phyloP scores from a whole-genome alignment of 2,888 invertebrate species.

The Campopleginae sp. region DNA sequence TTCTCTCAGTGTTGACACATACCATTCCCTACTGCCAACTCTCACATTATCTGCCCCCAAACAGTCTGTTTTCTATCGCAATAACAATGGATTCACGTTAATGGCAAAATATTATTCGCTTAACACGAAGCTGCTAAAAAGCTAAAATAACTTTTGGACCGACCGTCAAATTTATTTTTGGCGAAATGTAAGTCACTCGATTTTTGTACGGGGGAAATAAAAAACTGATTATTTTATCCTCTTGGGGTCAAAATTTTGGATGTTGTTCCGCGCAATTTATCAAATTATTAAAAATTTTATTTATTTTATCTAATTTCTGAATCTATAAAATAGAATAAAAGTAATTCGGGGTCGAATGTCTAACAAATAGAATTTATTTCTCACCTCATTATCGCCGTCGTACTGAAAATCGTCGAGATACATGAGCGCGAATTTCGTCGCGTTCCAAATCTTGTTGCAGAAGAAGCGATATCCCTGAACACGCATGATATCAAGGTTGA shows the following conservation, averaged over 20 bases:
- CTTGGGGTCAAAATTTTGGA: too few relatives aligned
- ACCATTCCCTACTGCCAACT: conserved; percentile 76
- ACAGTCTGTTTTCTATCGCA: conserved; percentile 62
- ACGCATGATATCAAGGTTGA: conserved; percentile 97
- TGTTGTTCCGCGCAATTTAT: too few relatives aligned
- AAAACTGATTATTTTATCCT: too few relatives aligned
- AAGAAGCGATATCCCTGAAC: conserved; percentile 98
- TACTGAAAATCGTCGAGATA: conserved; percentile 87
- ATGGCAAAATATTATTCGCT: conserved; percentile 7
- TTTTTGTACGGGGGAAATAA: neutral
- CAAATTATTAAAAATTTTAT: too few relatives aligned
- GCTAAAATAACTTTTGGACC: neutral
- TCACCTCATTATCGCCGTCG: conserved; percentile 81
- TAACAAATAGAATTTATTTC: conserved; percentile 27
- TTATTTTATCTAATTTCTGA: too few relatives aligned
- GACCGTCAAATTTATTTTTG: neutral
- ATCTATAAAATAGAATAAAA: too few relatives aligned
- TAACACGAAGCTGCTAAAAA: neutral
- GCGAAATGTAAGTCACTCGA: neutral
- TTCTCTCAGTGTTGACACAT: conserved; percentile 76
- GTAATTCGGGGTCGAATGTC: too few relatives aligned
- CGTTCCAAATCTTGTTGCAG: conserved; percentile 99
- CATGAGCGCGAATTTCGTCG: conserved; percentile 95
- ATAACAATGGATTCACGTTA: conserved; percentile 48
- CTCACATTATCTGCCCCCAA: conserved; percentile 58